Evolutionary conservation across 1,140 invertebrate genomes (phyloP).

Genomic region (Elymnias hypermnestra): DNA sequence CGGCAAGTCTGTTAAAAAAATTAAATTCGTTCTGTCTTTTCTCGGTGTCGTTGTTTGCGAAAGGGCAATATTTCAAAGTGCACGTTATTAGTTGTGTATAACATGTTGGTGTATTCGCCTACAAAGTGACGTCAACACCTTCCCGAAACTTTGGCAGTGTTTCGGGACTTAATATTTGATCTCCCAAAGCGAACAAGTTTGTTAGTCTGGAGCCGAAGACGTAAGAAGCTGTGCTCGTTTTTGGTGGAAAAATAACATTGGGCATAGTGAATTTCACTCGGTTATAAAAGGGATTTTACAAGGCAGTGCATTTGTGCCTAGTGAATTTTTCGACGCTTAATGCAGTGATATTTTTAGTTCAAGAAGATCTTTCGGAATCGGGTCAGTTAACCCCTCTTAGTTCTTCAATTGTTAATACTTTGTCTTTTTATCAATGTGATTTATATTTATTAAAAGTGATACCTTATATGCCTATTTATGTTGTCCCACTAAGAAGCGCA

Average conservation of each 20-base stretch:
- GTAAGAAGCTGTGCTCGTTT: slow-evolving; percentile 33
- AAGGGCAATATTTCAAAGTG: slow-evolving; percentile 26
- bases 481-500: no score
- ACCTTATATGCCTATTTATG: no score
- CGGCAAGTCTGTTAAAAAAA: no score
- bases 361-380: background rate
- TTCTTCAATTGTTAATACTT: no score
- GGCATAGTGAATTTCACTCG: background rate
- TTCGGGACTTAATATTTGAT: slow-evolving; percentile 56
- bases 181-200: slow-evolving; percentile 55
- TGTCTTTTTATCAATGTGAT: no score
- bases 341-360: slow-evolving; percentile 1
- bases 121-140: slow-evolving; percentile 60
- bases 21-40: background rate
- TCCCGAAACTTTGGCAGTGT: slow-evolving; percentile 67
- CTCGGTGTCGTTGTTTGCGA: slow-evolving; percentile 6
- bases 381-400: background rate
- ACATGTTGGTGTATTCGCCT: slow-evolving; percentile 48
- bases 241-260: slow-evolving; percentile 14
- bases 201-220: slow-evolving; percentile 61
- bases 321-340: background rate
- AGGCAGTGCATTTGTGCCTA: background rate
- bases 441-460: no score
- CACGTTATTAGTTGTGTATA: slow-evolving; percentile 13
- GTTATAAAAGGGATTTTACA: background rate